Percentiles rank a stretch among this genome's conserved stretches.
Evolutionary conservation across 2,888 invertebrate species (phyloP).

Genomic region (Tortricodes alternella): DNA sequence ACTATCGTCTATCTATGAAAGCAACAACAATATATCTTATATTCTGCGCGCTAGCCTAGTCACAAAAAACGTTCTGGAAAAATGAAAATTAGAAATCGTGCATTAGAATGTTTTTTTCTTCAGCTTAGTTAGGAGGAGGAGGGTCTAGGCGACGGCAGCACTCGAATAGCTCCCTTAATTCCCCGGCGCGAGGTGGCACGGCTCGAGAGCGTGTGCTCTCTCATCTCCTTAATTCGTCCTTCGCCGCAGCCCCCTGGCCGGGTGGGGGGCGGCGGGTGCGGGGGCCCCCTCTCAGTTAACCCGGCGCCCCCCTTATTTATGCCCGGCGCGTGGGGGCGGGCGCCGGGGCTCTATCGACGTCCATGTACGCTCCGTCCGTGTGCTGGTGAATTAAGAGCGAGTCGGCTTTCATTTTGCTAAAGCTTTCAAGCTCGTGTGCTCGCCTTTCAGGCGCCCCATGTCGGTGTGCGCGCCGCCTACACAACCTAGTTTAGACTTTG

Average conservation of each 20-base stretch:
- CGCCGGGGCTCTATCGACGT: constrained; percentile 63
- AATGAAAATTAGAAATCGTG: constrained; percentile 19
- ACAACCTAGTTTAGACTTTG: constrained; percentile 65
- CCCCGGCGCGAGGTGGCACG: constrained; percentile 72
- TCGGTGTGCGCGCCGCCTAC: constrained; percentile 55
- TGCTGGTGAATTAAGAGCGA: constrained; percentile 82
- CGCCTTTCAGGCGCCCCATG: constrained; percentile 70
- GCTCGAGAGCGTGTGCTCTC: constrained; percentile 81
- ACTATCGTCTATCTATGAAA: neutral
- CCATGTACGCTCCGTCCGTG: constrained; percentile 66
- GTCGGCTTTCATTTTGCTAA: constrained; percentile 82
- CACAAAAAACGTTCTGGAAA: neutral
- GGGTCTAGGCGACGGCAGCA: constrained; percentile 32
- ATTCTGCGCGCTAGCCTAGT: neutral
- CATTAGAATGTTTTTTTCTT: constrained; percentile 21
- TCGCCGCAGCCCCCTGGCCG: constrained; percentile 74
- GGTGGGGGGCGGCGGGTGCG: constrained; percentile 61
- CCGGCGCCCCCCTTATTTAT: constrained; percentile 80
- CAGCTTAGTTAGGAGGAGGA: constrained; percentile 26
- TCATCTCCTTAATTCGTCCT: constrained; percentile 83
- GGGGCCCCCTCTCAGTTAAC: constrained; percentile 76
- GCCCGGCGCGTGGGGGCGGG: constrained; percentile 55
- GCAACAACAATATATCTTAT: neutral
- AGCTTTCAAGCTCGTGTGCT: constrained; percentile 81
- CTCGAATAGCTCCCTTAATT: constrained; percentile 60